Base-by-base conservation (phyloP, 2,113 vertebrate species). In the Ceyx melanurus region DNA sequence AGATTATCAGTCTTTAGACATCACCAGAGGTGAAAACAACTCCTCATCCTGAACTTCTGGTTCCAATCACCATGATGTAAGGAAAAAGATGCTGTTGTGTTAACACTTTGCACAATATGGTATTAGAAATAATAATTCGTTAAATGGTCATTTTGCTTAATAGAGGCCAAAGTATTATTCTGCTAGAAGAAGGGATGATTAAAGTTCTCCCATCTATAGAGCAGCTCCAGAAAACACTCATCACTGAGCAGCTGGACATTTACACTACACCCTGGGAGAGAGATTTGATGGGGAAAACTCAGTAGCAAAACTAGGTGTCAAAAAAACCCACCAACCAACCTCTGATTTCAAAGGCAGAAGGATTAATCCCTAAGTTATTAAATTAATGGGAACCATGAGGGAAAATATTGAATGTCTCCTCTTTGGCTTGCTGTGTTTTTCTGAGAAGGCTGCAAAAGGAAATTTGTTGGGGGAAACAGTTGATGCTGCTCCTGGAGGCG, bases 391-490 rank as follows among this genome's bases (percentile, higher is more conserved):
- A 87, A 40, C 51, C 26, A 53, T 9, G 45, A 82, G 48, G 72
- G 60, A 77, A 95, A 93, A 89, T 35, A 77, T 1, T 22, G 20
- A 62, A 67, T 35, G 56, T 8, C 78, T 79, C 58, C 67, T 70
- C 74, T 70, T 75, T 82, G 58, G 42, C 78, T 93, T 4, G 1
- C 62, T 80, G 51, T 66, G 65, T 65, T 83, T 86, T 86, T 60
- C 82, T 71, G 72, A 80, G 60, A 71, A 74, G 67, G 82, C 71
- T 92, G 81, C n/a, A 70, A 70, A 82, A 89, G 64, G 74, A 79
- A 89, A 92, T 91, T 82, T 87, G 56, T 86, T 61, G 66, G 71
- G 50, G 48, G 21, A 76, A 94, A 82, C n/a, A 48, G 50, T 73
- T 90, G 89, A 62, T 67, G 79, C 20, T 56, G 67, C 40, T 93